Evolutionary conservation across 2,797 vertebrate genomes (phyloP).

Genomic region (Enteromius viviparus): DNA sequence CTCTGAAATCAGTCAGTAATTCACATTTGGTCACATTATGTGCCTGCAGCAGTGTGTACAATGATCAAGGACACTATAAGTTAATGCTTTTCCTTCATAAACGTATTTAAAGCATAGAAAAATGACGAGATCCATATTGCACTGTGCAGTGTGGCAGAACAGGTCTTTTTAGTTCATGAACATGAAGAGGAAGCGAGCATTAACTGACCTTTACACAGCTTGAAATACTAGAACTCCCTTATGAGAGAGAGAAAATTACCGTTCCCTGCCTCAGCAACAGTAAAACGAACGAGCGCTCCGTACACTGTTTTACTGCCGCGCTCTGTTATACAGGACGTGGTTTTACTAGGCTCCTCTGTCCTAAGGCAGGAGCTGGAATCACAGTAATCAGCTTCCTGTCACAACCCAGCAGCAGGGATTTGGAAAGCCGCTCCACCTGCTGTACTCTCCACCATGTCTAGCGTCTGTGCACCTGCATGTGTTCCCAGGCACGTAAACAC

Average conservation of each 20-base stretch:
- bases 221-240: not conserved
- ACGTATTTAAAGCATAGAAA: not conserved
- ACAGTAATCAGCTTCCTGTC: slow-evolving; percentile 32
- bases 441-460: not conserved
- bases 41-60: not conserved
- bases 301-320: not conserved
- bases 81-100: not conserved
- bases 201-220: slow-evolving; percentile 29
- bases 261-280: slow-evolving; percentile 19
- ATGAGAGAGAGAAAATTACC: not conserved
- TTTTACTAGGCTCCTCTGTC: slow-evolving; percentile 12
- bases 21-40: slow-evolving; percentile 13
- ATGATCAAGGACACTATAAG: slow-evolving; percentile 21
- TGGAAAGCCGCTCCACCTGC: not conserved
- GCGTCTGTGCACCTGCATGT: slow-evolving; percentile 29
- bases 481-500: not conserved
- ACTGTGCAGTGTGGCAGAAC: not conserved
- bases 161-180: not conserved
- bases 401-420: slow-evolving; percentile 28
- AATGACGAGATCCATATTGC: not conserved
- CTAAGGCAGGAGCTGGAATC: slow-evolving; percentile 24
- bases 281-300: not conserved
- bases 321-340: slow-evolving; percentile 7
- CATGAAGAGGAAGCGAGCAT: not conserved
- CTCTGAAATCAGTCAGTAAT: slow-evolving; percentile 9